phyloP scores from a whole-genome alignment of 2,888 invertebrate genomes.

The Chrysodeixis includens region DNA sequence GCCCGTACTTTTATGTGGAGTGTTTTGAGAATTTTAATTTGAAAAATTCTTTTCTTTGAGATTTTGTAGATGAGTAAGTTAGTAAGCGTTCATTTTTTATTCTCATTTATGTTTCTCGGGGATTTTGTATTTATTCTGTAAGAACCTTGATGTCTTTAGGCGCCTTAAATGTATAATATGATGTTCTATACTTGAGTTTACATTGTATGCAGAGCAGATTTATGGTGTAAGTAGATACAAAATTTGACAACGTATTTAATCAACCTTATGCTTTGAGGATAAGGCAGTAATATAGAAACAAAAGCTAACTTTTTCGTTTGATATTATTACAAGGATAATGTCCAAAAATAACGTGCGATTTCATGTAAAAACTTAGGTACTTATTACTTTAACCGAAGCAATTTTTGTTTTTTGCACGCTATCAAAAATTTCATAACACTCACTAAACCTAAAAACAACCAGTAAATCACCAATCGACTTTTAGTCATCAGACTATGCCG shows the following conservation, averaged over 20 bases:
- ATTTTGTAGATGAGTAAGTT: conserved; percentile 42
- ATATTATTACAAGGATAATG: too few species aligned
- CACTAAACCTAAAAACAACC: background rate
- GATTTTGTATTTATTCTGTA: conserved; percentile 38
- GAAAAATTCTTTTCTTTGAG: conserved; percentile 64
- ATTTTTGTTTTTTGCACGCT: too few species aligned
- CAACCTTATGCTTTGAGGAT: background rate
- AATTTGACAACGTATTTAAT: background rate
- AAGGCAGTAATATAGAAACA: too few species aligned
- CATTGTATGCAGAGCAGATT: conserved; percentile 5
- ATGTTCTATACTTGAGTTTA: conserved; percentile 17
- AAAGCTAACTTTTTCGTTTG: too few species aligned
- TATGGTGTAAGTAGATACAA: background rate
- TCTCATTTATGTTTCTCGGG: conserved; percentile 42
- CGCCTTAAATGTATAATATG: conserved; percentile 14
- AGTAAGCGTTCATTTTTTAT: conserved; percentile 49
- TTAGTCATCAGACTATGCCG: background rate
- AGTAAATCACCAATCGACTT: background rate
- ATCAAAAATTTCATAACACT: too few species aligned
- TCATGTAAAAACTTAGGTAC: too few species aligned
- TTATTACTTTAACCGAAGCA: too few species aligned
- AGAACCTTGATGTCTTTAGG: conserved; percentile 26
- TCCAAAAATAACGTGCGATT: too few species aligned
- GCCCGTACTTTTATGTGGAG: conserved; percentile 65
- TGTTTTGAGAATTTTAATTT: conserved; percentile 77